Evolutionary conservation across 2,888 invertebrate genomes (phyloP), one percentile per base, ranked within the genome.

Genomic region (Drosophila pullipes): DNA sequence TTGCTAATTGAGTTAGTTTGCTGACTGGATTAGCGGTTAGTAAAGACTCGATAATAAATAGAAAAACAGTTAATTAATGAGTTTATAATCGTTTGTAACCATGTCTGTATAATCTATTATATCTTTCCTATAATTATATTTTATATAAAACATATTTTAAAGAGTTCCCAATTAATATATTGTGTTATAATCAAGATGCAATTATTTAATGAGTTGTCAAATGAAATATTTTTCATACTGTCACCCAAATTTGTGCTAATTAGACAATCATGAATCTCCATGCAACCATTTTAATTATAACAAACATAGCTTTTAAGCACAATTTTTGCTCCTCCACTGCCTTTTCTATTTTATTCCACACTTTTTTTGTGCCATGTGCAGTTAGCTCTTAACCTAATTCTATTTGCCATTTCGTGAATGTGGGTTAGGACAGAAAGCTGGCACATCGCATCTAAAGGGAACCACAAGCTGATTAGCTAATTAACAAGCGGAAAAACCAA

Each of bases 381-480:
- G 49, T 73, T 50, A 35, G 37, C 69, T 47, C 31, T 47, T 50
- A 57, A 69, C 37, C 60, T 16, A 53, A 55, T 44, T 37, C 62
- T 66, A 75, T 70, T 75, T 79, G 69, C 16, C 33, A 61, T 31
- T 41, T 74, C 9, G 49, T n/a, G 18, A 25, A n/a, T 31, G 33
- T 53, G 10, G 22, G 53, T 18, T 9, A 4, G 35, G 4, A 6
- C 3, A n/a, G 18, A 31, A 55, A 61, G 39, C 44, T 18, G 25
- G 37, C 16, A 28, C 4, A 44, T 22, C 18, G 25, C 35, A 49
- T 9, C 13, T 35, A 33, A 33, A 39, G 13, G 25, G 11, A 25
- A 47, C 62, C 75, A n/a, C 67, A 65, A 71, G 67, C 67, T 71
- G 67, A 76, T 78, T 76, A 71, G 54, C 78, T 78, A 76, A 80